These are phyloP conservation scores for Dascyllus trimaculatus DNA, from an alignment of 2,113 vertebrate genomes.

Conservation along the genomic window DNA sequence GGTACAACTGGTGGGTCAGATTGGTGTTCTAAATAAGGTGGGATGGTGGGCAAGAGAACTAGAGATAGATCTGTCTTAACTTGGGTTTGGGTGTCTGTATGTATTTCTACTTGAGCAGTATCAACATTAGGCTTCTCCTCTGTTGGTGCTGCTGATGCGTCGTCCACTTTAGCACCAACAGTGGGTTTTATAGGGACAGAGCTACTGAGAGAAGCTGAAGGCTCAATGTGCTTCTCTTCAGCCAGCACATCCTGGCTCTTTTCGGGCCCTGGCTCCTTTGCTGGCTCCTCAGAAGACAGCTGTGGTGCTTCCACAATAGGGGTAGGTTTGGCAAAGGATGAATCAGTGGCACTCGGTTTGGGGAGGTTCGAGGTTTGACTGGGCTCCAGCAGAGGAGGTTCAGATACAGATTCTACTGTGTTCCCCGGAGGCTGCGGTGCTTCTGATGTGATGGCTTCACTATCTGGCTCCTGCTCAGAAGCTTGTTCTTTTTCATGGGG, in stretches of 20 bases:
- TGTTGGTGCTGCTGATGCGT: neutral
- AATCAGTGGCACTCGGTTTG: slow-evolving; percentile 76
- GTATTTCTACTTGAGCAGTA: slow-evolving; percentile 22
- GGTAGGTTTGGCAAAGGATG: slow-evolving; percentile 76
- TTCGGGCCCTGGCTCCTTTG: slow-evolving; percentile 41
- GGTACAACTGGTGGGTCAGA: slow-evolving; percentile 28
- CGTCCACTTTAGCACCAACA: slow-evolving; percentile 16
- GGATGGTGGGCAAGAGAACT: slow-evolving; percentile 63
- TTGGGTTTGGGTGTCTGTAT: slow-evolving; percentile 2
- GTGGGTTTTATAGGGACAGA: slow-evolving; percentile 18
- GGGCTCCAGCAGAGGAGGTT: slow-evolving; percentile 87
- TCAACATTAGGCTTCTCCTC: slow-evolving; percentile 35
- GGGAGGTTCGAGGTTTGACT: slow-evolving; percentile 88
- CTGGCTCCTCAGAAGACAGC: slow-evolving; percentile 72
- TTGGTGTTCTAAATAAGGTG: slow-evolving; percentile 67
- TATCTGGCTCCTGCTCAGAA: slow-evolving; percentile 48
- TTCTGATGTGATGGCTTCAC: slow-evolving; percentile 27
- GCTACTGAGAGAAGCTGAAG: slow-evolving; percentile 13
- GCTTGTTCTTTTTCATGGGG: slow-evolving; percentile 49
- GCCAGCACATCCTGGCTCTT: slow-evolving; percentile 46
- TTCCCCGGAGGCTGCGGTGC: slow-evolving; percentile 9
- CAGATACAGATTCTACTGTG: slow-evolving; percentile 51
- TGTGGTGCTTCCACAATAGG: slow-evolving; percentile 79
- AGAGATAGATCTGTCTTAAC: slow-evolving; percentile 37
- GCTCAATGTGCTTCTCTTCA: slow-evolving; percentile 32